Percentiles rank a stretch among this genome's conserved stretches.
Conservation (phyloP, 2,797 vertebrate genomes). For the Triplophysa bombifrons region DNA sequence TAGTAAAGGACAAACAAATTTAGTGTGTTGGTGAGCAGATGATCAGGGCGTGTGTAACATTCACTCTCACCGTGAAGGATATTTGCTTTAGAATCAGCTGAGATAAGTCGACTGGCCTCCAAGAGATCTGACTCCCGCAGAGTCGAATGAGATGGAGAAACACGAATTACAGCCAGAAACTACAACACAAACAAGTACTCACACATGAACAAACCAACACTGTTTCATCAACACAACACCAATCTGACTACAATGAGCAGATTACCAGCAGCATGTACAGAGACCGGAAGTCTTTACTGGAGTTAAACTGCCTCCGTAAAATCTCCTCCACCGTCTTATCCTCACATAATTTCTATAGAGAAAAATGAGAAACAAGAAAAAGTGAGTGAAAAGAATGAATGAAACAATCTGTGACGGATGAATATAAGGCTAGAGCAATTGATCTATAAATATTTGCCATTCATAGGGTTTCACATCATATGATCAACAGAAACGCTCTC, state of each 20-base stretch:
- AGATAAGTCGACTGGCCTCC: constrained; percentile 80
- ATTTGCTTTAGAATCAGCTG: constrained; percentile 84
- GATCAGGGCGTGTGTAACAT: not conserved
- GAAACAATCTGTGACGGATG: not conserved
- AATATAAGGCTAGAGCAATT: no score
- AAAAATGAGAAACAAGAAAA: not conserved
- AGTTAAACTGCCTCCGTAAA: constrained; percentile 83
- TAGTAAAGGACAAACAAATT: constrained; percentile 54
- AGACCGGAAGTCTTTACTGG: constrained; percentile 85
- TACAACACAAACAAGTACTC: constrained; percentile 57
- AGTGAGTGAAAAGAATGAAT: not conserved
- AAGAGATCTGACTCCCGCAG: constrained; percentile 80
- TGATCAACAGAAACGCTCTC: no score
- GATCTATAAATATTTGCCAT: no score
- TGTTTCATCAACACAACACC: not conserved
- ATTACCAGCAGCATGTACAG: constrained; percentile 85
- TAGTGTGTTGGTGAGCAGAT: not conserved
- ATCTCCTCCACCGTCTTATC: constrained; percentile 79
- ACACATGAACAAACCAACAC: not conserved
- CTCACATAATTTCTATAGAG: constrained; percentile 78
- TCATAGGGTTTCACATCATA: no score
- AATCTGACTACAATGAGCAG: constrained; percentile 38
- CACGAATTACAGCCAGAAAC: constrained; percentile 81
- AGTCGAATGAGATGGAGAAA: constrained; percentile 76
- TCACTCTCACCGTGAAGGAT: constrained; percentile 87